Base-by-base conservation (phyloP, 2,113 vertebrate genomes). In the Pundamilia nyererei region DNA sequence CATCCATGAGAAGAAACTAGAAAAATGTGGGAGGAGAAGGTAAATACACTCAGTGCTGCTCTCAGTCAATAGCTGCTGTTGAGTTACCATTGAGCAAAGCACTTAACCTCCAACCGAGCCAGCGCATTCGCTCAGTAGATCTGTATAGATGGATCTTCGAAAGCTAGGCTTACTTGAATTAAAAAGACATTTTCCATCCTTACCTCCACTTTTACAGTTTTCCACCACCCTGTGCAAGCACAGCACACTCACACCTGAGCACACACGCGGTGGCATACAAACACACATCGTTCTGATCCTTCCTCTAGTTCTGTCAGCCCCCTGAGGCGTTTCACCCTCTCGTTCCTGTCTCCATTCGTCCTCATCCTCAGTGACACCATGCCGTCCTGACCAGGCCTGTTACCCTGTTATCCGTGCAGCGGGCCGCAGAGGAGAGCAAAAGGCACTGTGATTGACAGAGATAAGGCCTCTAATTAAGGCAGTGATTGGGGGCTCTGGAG, bases 391-490 rank as follows among this genome's bases (percentile, higher is more conserved):
- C 83, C 83, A 7, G 80, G 56, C 81, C 79, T 47, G 80, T 84
- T 82, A 24, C 85, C 82, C 88, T 80, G 89, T 83, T 89, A 87
- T 91, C 86, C 38, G 4, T 11, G 82, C 86, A 45, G 54, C 31
- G 17, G 90, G 88, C 87, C 53, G 13, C 91, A 84, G 86, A 92
- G 85, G 75, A 89, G 90, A 88, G 68, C 26, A 72, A 89, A 89
- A 92, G 90, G 85, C 91, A 24, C 33, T 5, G 89, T 92, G 95
- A 96, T 95, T 93, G 94, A 94, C 90, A 85, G 89, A 93, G 95
- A 95, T 95, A 95, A 96, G 94, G 87, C 90, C 86, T 89, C 92
- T 95, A 94, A 96, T 95, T 95, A 95, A 92, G 86, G 90, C 87
- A 47, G 88, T 92, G 91, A 95, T 94, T 92, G 90, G 89, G 89